Base-by-base conservation (phyloP, 2,888 invertebrate genomes). In the Gerris lacustris region DNA sequence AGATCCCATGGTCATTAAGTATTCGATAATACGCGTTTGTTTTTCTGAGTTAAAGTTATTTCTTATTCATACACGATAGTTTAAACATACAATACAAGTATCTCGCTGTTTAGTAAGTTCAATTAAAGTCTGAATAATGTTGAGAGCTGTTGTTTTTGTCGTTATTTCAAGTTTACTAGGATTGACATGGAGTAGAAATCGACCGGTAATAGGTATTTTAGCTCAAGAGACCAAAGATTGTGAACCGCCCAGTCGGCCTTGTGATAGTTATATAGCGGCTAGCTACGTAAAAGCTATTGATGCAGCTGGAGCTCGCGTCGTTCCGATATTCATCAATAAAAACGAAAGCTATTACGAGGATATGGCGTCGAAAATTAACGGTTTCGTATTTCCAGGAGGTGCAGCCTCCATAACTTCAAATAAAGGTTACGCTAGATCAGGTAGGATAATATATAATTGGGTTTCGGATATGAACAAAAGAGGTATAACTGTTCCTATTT, bases 271-370 rank as follows among this genome's bases (percentile, higher is more conserved):
- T 77, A 90, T 95, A 69, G 90, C 91, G 0, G 90, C 94, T 0
- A 91, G 92, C 0, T 95, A 95, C 78, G 91, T 96, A 4, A 94
- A 94, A 79, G 91, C 86, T 80, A 80, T 95, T n/a, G 94, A 96
- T 82, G 86, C 90, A 69, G 87, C 90, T 7, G 95, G 95, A 9
- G 94, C 91, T 15, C 84, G 92, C 77, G 94, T 90, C 1, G 88
- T 93, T n/a, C 94, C 93, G 0, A 88, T 93, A 78, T 84, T 74
- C 63, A 72, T 76, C 15, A 70, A 73, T 55, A 55, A 55, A 55
- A 9, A 9, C 55, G 55, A 11, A 11, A 55, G 15, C 15, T 55
- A 55, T 55, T 55, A 55, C 55, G 15, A 55, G 11, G 55, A 55
- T 11, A 55, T 15, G 15, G 55, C 55, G 2, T 11, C 9, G 15